phyloP scores from a whole-genome alignment of 1,140 invertebrate species.

The Pachypsylla venusta region DNA sequence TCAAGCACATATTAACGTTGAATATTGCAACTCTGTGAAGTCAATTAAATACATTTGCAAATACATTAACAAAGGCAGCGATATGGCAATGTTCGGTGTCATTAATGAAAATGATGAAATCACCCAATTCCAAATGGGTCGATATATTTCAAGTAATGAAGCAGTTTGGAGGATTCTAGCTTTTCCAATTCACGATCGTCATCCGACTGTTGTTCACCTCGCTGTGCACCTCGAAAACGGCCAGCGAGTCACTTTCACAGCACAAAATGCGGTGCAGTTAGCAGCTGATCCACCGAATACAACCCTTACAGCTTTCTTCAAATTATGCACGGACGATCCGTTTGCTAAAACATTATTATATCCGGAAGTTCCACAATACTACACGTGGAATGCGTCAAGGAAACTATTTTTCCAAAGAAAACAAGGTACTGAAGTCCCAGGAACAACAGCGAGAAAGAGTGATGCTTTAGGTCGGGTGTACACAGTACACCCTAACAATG shows the following conservation, averaged over 20 bases:
- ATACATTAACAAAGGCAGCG: slow-evolving; percentile 27
- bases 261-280: slow-evolving; percentile 4
- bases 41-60: slow-evolving; percentile 29
- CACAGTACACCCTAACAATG: slow-evolving; percentile 28
- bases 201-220: slow-evolving; percentile 29
- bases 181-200: slow-evolving; percentile 28
- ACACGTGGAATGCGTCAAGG: slow-evolving; percentile 4
- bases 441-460: slow-evolving; percentile 18
- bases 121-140: no score
- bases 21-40: slow-evolving; percentile 27
- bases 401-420: background rate
- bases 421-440: background rate
- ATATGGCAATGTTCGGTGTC: slow-evolving; percentile 29
- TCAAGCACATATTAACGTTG: slow-evolving; percentile 31
- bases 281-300: background rate
- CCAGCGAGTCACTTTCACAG: slow-evolving; percentile 22
- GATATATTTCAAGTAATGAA: slow-evolving; percentile 33
- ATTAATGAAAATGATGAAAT: slow-evolving; percentile 12
- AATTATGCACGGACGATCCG: background rate
- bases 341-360: slow-evolving; percentile 10
- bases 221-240: slow-evolving; percentile 26
- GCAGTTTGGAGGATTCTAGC: slow-evolving; percentile 31
- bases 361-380: background rate
- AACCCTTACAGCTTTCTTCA: slow-evolving; percentile 12
- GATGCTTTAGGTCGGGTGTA: slow-evolving; percentile 25